These are phyloP conservation scores for Eretmodus cyanostictus DNA, from an alignment of 2,113 vertebrate species.

Conservation along the genomic window DNA sequence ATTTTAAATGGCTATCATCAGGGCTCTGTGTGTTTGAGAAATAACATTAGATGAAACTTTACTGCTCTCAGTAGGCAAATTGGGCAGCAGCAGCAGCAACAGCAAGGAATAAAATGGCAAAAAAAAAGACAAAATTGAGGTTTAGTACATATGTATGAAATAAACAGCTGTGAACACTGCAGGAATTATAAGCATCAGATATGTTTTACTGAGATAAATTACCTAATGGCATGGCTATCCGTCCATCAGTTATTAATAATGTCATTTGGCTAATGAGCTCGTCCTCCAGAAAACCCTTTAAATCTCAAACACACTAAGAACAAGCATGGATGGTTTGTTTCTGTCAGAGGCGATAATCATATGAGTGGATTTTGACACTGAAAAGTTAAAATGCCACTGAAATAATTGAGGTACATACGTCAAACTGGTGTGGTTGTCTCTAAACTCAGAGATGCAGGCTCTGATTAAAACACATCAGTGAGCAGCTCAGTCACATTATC, in stretches of 20 bases:
- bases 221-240: not conserved
- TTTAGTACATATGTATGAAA: not conserved
- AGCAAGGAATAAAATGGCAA: not conserved
- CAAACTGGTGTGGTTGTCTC: not conserved
- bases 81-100: not conserved
- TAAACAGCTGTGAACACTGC: not conserved
- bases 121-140: not conserved
- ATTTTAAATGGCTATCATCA: not conserved
- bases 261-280: conserved; percentile 2
- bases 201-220: not conserved
- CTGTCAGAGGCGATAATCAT: not conserved
- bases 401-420: not conserved
- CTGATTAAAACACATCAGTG: not conserved
- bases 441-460: not conserved
- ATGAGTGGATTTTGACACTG: not conserved
- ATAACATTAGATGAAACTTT: conserved; percentile 10
- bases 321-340: not conserved
- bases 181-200: not conserved
- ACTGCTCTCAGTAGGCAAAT: conserved; percentile 17
- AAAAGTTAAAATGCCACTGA: not conserved
- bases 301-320: not conserved
- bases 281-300: not conserved
- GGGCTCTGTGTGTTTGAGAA: not conserved
- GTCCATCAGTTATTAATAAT: conserved; percentile 10
- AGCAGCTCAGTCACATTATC: not conserved